phyloP scores from a whole-genome alignment of 2,888 invertebrate species.

The Drosophila parthenogenetica region DNA sequence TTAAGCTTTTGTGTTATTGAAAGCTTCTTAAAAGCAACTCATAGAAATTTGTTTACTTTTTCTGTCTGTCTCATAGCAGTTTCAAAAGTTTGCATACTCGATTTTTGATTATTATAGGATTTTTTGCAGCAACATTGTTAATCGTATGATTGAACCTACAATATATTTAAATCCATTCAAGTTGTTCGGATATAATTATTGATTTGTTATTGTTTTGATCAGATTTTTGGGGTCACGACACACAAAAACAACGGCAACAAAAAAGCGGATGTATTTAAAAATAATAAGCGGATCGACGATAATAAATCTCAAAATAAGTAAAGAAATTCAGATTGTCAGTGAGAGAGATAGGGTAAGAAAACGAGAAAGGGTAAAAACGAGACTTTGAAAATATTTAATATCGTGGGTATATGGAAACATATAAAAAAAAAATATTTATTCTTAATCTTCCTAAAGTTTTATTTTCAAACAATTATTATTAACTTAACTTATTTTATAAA shows the following conservation, averaged over 20 bases:
- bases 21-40: neutral
- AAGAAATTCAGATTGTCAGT: neutral
- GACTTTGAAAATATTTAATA: too few relatives aligned
- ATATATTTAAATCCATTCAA: slow-evolving; percentile 35
- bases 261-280: slow-evolving; percentile 19
- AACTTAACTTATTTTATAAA: neutral
- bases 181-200: slow-evolving; percentile 38
- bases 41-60: neutral
- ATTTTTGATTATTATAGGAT: slow-evolving; percentile 3
- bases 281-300: slow-evolving; percentile 11
- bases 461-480: too few relatives aligned
- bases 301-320: slow-evolving; percentile 1
- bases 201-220: slow-evolving; percentile 31
- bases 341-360: neutral
- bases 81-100: neutral
- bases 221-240: slow-evolving; percentile 23
- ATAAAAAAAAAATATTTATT: too few relatives aligned
- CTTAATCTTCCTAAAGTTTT: too few relatives aligned
- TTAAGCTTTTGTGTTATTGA: neutral
- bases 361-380: neutral
- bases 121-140: neutral
- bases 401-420: too few relatives aligned
- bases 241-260: slow-evolving; percentile 7
- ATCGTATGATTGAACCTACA: slow-evolving; percentile 40
- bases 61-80: neutral